These are phyloP conservation scores for Lasioglossum vierecki DNA, from an alignment of 2,888 invertebrate species.

Conservation along the genomic window DNA sequence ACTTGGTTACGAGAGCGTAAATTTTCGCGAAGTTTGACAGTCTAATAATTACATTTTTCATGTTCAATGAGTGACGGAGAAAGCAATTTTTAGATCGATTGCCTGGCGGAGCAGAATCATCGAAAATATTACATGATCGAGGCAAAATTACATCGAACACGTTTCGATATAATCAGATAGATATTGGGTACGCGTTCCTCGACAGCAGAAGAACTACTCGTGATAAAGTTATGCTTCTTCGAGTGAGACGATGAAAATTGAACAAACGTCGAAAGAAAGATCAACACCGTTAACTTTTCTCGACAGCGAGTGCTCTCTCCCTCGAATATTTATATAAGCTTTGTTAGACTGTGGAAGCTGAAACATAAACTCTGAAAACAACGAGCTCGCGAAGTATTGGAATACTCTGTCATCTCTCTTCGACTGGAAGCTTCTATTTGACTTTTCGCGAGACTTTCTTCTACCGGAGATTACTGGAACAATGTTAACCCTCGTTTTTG, in stretches of 20 bases:
- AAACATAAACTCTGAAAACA: slow-evolving; percentile 9
- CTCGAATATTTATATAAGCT: slow-evolving; percentile 10
- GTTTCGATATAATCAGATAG: neutral
- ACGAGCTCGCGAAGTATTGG: neutral
- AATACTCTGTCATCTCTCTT: neutral
- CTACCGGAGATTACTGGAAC: neutral
- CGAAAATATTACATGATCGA: neutral
- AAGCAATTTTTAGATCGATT: neutral
- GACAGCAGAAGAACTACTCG: neutral
- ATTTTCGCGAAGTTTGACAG: neutral
- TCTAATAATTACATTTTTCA: neutral
- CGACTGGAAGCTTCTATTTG: neutral
- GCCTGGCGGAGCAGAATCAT: neutral
- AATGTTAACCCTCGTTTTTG: neutral
- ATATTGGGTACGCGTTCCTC: neutral
- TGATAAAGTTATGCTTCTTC: slow-evolving; percentile 4
- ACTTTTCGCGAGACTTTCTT: neutral
- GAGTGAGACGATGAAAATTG: slow-evolving; percentile 10
- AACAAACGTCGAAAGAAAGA: slow-evolving; percentile 18
- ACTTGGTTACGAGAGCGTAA: neutral
- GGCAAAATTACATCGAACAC: neutral
- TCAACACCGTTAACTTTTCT: slow-evolving; percentile 16
- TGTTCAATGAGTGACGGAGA: neutral
- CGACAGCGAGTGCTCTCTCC: neutral
- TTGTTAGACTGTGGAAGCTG: neutral